Conservation (phyloP, 2,797 vertebrate species). For the Aeoliscus strigatus region DNA sequence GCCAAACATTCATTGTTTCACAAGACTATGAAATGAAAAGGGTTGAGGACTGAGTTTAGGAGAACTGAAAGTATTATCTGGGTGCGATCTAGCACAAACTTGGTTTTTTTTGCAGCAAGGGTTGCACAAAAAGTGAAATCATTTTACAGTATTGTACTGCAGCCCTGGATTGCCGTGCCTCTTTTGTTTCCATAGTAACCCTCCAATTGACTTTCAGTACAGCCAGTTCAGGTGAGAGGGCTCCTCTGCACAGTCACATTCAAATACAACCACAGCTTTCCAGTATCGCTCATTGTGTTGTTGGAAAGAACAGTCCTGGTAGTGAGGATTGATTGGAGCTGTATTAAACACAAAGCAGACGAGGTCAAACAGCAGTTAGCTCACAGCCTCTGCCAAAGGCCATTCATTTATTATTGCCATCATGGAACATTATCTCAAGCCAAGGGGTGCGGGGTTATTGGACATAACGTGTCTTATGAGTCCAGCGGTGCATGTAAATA, state of each 20-base stretch:
- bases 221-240: constrained; percentile 55
- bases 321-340: constrained; percentile 50
- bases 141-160: constrained; percentile 35
- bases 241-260: constrained; percentile 47
- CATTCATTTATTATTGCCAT: constrained; percentile 38
- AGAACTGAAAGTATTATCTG: no score
- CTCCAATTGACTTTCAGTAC: constrained; percentile 47
- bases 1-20: constrained; percentile 9
- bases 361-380: constrained; percentile 53
- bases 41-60: no score
- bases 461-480: constrained; percentile 31
- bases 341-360: constrained; percentile 48
- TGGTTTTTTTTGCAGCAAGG: constrained; percentile 6
- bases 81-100: no score
- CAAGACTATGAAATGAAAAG: no score
- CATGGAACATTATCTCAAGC: constrained; percentile 47
- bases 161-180: constrained; percentile 54
- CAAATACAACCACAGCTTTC: constrained; percentile 30
- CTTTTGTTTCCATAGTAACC: constrained; percentile 72
- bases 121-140: constrained; percentile 22
- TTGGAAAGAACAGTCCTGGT: constrained; percentile 34
- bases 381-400: constrained; percentile 41
- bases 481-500: constrained; percentile 38
- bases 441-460: constrained; percentile 47
- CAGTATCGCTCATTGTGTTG: constrained; percentile 20